These are phyloP conservation scores for Empidonax alnorum DNA, from an alignment of 2,113 vertebrate genomes.

Conservation along the genomic window DNA sequence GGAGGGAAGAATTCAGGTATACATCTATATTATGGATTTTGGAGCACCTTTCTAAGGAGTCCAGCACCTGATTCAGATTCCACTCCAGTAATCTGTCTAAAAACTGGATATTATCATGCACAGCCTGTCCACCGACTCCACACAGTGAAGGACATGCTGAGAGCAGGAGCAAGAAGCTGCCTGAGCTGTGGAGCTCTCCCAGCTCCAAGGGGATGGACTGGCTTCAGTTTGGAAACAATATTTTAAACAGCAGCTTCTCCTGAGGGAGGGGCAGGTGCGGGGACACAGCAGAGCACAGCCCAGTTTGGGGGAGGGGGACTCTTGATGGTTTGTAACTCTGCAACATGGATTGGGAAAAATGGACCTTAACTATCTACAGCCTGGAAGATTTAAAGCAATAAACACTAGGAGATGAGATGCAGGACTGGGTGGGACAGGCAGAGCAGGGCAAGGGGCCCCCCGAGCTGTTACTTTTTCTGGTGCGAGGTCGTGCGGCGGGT, in stretches of 20 bases:
- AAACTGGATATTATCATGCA: not conserved
- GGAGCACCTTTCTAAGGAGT: not conserved
- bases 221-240: not conserved
- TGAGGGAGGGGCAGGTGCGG: not conserved
- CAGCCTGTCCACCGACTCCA: not conserved
- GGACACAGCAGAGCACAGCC: not conserved
- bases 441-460: not conserved
- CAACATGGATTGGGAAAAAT: not conserved
- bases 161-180: not conserved
- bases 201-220: not conserved
- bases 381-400: too few relatives aligned
- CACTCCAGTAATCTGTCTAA: not conserved
- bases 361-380: not conserved
- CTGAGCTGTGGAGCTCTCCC: not conserved
- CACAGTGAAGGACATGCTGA: not conserved
- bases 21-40: not conserved
- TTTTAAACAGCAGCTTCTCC: not conserved
- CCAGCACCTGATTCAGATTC: not conserved
- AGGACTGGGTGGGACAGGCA: not conserved
- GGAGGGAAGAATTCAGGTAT: not conserved
- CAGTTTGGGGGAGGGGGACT: not conserved
- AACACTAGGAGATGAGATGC: rapidly evolving
- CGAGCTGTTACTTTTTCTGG: slow-evolving; percentile 91
- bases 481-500: slow-evolving; percentile 92
- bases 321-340: not conserved